These are phyloP conservation scores for Aegotheles bennettii DNA, from an alignment of 2,113 vertebrate species.

Conservation along the genomic window DNA sequence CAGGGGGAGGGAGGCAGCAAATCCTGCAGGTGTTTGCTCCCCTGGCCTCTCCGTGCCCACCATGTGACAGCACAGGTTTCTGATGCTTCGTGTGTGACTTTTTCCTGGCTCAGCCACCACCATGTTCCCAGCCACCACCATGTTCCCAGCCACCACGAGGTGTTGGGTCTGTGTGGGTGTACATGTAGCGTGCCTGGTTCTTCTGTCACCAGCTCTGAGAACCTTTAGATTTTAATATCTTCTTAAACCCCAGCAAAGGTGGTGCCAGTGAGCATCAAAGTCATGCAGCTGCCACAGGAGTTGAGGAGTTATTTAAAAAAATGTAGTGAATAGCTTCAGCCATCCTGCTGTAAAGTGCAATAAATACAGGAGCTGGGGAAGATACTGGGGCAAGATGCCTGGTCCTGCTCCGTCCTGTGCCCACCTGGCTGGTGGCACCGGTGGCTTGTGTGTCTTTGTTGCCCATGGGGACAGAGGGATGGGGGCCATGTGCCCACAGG, in stretches of 20 bases:
- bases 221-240: background rate
- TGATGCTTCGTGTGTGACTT: fast-evolving
- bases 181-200: too few species aligned
- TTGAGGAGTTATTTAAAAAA: background rate
- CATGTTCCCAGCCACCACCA: too few species aligned
- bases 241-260: background rate
- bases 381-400: fast-evolving
- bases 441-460: background rate
- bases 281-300: background rate
- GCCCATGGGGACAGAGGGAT: background rate
- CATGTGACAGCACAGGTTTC: background rate
- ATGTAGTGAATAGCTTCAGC: background rate
- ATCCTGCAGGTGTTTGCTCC: too few species aligned
- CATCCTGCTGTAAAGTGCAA: background rate
- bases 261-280: background rate
- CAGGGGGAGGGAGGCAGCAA: too few species aligned
- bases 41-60: too few species aligned
- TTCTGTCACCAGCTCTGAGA: background rate
- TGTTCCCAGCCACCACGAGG: too few species aligned
- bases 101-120: too few species aligned
- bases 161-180: background rate
- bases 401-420: background rate
- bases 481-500: fast-evolving
- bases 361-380: background rate
- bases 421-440: background rate